phyloP scores from a whole-genome alignment of 2,113 vertebrate genomes.

The Cardinalis cardinalis region DNA sequence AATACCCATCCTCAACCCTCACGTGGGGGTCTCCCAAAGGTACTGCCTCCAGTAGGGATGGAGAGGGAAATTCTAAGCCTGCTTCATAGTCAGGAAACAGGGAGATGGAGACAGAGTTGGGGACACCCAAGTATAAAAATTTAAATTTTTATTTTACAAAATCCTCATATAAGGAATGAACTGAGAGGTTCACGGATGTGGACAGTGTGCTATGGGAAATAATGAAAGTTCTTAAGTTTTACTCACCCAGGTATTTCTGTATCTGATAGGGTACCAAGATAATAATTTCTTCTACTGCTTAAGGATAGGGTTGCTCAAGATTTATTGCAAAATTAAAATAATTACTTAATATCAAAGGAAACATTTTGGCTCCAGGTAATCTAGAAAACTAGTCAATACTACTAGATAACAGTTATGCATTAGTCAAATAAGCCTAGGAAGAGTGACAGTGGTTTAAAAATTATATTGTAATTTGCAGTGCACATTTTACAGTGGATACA shows the following conservation, averaged over 20 bases:
- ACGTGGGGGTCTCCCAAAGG: neutral
- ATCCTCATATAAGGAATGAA: neutral
- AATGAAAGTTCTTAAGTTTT: neutral
- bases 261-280: neutral
- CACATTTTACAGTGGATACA: neutral
- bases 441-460: neutral
- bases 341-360: conserved; percentile 2
- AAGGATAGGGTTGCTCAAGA: conserved; percentile 17
- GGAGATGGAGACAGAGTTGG: neutral
- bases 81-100: neutral
- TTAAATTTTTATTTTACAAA: neutral
- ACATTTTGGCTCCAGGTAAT: neutral
- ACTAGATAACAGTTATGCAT: neutral
- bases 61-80: neutral
- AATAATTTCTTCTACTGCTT: neutral
- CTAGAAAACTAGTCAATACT: neutral
- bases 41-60: neutral
- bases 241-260: neutral
- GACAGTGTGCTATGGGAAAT: neutral
- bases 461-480: neutral
- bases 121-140: neutral
- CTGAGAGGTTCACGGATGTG: neutral
- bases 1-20: neutral
- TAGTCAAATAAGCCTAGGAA: neutral
- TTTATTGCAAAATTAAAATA: conserved; percentile 10